These are phyloP conservation scores for Escarpia spicata DNA, from an alignment of 2,888 invertebrate species.

Conservation along the genomic window DNA sequence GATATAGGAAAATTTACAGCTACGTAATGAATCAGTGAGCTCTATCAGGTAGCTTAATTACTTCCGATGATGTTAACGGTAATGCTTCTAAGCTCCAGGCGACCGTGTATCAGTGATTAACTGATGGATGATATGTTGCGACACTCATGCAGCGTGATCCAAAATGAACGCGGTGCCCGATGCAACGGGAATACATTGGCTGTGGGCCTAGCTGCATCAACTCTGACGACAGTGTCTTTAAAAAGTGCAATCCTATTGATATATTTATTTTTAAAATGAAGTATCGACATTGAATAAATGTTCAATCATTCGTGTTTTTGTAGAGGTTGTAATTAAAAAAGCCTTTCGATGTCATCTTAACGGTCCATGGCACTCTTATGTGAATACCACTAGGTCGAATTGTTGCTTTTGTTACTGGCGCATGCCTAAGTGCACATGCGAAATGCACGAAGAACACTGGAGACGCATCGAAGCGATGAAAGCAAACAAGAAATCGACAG, in stretches of 20 bases:
- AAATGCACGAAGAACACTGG: neutral
- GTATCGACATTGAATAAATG: no score
- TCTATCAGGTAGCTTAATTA: neutral
- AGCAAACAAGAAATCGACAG: neutral
- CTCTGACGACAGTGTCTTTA: no score
- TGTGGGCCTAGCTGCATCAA: no score
- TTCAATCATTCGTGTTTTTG: no score
- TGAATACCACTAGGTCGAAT: neutral
- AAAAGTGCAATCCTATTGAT: no score
- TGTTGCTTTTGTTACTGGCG: neutral
- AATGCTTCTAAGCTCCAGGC: neutral
- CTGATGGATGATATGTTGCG: neutral
- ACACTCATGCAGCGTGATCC: neutral
- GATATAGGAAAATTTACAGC: neutral
- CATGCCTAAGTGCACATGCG: neutral
- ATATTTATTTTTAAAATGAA: no score
- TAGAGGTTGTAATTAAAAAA: no score
- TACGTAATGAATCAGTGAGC: neutral
- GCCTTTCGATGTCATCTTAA: no score
- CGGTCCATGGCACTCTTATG: no score
- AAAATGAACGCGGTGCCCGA: neutral
- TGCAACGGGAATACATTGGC: neutral
- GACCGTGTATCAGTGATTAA: neutral
- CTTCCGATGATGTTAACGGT: neutral
- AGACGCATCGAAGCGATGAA: neutral